A percentile compares a stretch with the other conserved stretches of the same genome.
These are phyloP conservation scores for Sinonovacula constricta DNA, from an alignment of 1,140 invertebrate genomes.

Conservation along the genomic window DNA sequence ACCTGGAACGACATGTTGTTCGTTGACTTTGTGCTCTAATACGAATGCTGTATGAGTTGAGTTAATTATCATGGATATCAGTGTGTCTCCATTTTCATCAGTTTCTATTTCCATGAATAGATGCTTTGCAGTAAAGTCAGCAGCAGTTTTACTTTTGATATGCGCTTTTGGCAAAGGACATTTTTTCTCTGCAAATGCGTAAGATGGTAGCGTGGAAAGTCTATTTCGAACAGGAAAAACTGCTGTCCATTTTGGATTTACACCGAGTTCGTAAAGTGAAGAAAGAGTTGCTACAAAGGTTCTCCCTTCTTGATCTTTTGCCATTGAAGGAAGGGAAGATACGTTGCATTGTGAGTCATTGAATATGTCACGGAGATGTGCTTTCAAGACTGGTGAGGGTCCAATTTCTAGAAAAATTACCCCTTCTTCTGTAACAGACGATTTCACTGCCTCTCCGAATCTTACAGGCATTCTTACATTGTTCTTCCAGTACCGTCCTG, in stretches of 20 bases:
- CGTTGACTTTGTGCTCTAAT: too few species aligned
- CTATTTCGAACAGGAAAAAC: too few species aligned
- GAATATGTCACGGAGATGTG: conserved; percentile 46
- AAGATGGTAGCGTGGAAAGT: too few species aligned
- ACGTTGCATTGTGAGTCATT: conserved; percentile 3
- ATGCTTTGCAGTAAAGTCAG: too few species aligned
- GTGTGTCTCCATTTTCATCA: too few species aligned
- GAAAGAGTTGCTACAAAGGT: conserved; percentile 26
- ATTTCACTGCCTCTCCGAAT: conserved; percentile 36
- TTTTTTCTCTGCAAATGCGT: too few species aligned
- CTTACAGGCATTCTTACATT: conserved; percentile 50
- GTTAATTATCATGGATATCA: too few species aligned
- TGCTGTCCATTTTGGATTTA: conserved; percentile 53
- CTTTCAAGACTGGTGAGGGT: conserved; percentile 43
- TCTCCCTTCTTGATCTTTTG: conserved; percentile 17
- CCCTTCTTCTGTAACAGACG: background rate
- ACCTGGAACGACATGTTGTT: too few species aligned
- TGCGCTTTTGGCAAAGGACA: too few species aligned
- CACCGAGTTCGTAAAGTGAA: conserved; percentile 51
- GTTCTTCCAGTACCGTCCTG: conserved; percentile 46
- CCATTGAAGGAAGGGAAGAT: conserved; percentile 40
- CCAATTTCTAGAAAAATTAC: conserved; percentile 55
- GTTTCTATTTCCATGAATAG: too few species aligned
- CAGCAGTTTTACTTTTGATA: too few species aligned
- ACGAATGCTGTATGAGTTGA: too few species aligned